These are phyloP conservation scores for Channa striata DNA, from an alignment of 2,797 vertebrate species.

Conservation along the genomic window DNA sequence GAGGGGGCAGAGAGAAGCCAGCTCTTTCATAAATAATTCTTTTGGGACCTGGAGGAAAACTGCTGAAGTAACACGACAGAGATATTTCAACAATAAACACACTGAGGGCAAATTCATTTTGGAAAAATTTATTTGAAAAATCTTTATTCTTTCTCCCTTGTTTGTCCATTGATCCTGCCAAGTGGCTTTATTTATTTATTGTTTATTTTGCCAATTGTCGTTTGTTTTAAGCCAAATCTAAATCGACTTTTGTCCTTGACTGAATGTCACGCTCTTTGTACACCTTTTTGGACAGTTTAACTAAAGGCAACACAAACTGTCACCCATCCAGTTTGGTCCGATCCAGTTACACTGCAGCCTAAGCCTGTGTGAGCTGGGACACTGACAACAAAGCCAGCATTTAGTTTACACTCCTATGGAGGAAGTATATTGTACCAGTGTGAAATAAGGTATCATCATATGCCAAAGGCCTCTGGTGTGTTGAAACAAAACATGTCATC, in stretches of 20 bases:
- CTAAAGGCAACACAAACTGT: slow-evolving; percentile 36
- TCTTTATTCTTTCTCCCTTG: slow-evolving; percentile 17
- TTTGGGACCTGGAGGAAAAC: slow-evolving; percentile 40
- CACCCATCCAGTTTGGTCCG: slow-evolving; percentile 48
- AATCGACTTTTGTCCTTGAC: slow-evolving; percentile 32
- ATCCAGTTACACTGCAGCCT: slow-evolving; percentile 46
- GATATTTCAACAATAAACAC: slow-evolving; percentile 46
- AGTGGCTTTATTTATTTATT: slow-evolving; percentile 28
- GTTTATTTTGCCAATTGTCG: slow-evolving; percentile 33
- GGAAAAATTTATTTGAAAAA: slow-evolving; percentile 25
- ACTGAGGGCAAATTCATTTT: slow-evolving; percentile 31
- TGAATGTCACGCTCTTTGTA: slow-evolving; percentile 3
- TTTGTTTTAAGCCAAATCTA: slow-evolving; percentile 32
- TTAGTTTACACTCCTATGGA: slow-evolving; percentile 59
- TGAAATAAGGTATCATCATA: slow-evolving; percentile 60
- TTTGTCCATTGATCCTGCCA: slow-evolving; percentile 30
- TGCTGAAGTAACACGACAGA: slow-evolving; percentile 50
- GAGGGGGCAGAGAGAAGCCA: slow-evolving; percentile 49
- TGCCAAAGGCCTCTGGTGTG: slow-evolving; percentile 64
- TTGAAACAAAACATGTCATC: slow-evolving; percentile 60
- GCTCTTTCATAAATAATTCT: slow-evolving; percentile 61
- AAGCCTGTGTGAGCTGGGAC: slow-evolving; percentile 39
- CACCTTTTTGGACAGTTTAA: slow-evolving; percentile 12
- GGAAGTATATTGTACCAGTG: slow-evolving; percentile 48
- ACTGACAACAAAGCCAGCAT: slow-evolving; percentile 58